phyloP scores from a whole-genome alignment of 2,113 vertebrate species.

The Chaetodon auriga region DNA sequence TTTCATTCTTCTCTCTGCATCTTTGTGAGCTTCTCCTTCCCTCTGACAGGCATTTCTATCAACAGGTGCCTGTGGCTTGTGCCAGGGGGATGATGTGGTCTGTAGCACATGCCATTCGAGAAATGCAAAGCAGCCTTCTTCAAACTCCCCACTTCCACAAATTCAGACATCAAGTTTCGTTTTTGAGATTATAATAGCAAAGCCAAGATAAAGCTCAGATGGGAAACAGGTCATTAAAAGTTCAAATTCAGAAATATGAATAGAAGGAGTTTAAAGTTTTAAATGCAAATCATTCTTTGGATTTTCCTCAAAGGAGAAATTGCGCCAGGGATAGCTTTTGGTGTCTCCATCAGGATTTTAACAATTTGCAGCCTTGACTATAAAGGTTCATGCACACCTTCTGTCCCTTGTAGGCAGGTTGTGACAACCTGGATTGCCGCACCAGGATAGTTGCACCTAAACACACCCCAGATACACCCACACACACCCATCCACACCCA shows the following conservation, averaged over 20 bases:
- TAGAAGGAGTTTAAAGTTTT: neutral
- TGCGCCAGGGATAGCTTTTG: too few relatives aligned
- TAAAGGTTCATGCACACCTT: too few relatives aligned
- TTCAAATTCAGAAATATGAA: neutral
- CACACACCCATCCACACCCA: too few relatives aligned
- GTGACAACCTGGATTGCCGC: too few relatives aligned
- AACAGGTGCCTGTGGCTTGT: conserved; percentile 41
- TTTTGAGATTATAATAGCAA: conserved; percentile 8
- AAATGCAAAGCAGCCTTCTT: conserved; percentile 30
- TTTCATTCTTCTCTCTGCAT: conserved; percentile 40
- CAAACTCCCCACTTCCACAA: conserved; percentile 7
- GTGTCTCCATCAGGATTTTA: too few relatives aligned
- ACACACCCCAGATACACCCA: too few relatives aligned
- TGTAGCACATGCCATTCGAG: conserved; percentile 39
- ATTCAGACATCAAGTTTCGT: conserved; percentile 24
- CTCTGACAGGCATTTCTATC: conserved; percentile 30
- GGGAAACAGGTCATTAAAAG: neutral
- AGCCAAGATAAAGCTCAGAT: neutral
- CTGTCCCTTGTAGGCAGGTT: too few relatives aligned
- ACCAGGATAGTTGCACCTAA: too few relatives aligned
- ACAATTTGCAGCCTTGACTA: too few relatives aligned
- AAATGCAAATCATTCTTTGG: neutral
- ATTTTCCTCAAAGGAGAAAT: neutral
- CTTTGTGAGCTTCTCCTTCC: conserved; percentile 29
- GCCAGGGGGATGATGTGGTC: conserved; percentile 18